phyloP scores from a whole-genome alignment of 2,797 vertebrate species.

The Florisuga fusca region DNA sequence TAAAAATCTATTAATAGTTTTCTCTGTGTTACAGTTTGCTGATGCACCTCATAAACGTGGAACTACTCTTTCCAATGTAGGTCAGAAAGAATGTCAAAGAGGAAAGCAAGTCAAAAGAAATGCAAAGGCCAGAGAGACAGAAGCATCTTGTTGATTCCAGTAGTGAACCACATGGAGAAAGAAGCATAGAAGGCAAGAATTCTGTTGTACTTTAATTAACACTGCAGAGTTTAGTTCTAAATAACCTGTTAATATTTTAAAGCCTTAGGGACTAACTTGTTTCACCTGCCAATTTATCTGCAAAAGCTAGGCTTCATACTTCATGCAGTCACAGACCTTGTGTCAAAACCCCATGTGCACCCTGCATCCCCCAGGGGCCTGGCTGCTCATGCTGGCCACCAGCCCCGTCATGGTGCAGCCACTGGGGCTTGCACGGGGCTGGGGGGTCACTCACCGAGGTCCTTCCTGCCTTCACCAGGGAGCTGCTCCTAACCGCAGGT shows the following conservation, averaged over 20 bases:
- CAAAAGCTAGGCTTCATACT: not conserved
- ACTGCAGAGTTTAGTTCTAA: not conserved
- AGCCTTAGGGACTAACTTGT: not conserved
- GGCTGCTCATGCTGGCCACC: too few relatives aligned
- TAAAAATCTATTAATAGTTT: not conserved
- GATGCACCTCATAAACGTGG: accelerated
- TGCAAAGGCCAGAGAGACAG: not conserved
- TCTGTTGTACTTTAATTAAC: not conserved
- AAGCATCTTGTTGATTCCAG: not conserved
- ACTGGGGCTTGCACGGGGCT: not conserved
- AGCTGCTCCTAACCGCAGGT: not conserved
- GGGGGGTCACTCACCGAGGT: not conserved
- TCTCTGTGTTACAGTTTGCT: not conserved
- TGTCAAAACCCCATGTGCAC: not conserved
- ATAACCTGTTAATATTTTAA: not conserved
- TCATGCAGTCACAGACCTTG: not conserved
- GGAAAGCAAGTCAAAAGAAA: not conserved
- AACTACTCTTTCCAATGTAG: not conserved
- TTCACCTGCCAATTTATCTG: not conserved
- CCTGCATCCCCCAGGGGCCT: accelerated
- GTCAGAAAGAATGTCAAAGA: not conserved
- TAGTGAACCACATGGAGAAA: accelerated
- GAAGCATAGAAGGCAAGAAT: not conserved
- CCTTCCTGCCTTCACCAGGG: not conserved
- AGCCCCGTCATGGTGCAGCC: too few relatives aligned